These are phyloP conservation scores for Ginglymostoma cirratum DNA, from an alignment of 2,113 vertebrate genomes.

Conservation along the genomic window DNA sequence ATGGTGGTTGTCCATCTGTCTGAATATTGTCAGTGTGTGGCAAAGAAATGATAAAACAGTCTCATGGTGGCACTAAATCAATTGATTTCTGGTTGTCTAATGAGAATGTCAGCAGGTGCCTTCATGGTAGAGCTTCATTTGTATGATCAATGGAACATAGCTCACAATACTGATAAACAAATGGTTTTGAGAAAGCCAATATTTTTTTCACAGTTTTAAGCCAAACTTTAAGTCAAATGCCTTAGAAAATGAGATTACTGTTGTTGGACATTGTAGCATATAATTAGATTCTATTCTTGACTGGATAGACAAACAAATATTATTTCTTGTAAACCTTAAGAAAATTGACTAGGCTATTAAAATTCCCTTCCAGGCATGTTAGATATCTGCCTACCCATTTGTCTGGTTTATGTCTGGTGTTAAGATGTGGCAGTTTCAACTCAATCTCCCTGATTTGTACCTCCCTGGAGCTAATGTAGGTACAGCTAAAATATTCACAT, in stretches of 20 bases:
- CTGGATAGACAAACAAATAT: not conserved
- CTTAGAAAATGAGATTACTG: not conserved
- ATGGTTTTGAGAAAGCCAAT: not conserved
- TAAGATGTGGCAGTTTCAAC: not conserved
- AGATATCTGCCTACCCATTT: constrained; percentile 13
- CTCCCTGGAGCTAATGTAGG: constrained; percentile 15
- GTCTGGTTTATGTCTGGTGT: constrained; percentile 15
- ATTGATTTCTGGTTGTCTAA: constrained; percentile 21
- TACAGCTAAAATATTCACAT: constrained; percentile 7
- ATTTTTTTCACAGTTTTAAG: not conserved
- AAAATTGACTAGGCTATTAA: constrained; percentile 33
- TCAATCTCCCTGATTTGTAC: constrained; percentile 18
- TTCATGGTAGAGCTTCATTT: not conserved
- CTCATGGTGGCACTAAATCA: not conserved
- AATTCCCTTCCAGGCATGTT: constrained; percentile 22
- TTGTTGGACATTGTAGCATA: not conserved
- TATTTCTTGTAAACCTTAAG: constrained; percentile 28
- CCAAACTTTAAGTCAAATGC: not conserved
- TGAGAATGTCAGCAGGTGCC: constrained; percentile 13
- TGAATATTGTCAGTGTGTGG: not conserved
- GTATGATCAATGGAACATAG: constrained; percentile 3
- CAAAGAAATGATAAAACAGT: not conserved
- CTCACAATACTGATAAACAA: not conserved
- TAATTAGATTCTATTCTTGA: constrained; percentile 21
- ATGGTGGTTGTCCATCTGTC: not conserved